Evolutionary conservation across 1,140 invertebrate genomes (phyloP).

Genomic region (Rhopalosiphum padi): DNA sequence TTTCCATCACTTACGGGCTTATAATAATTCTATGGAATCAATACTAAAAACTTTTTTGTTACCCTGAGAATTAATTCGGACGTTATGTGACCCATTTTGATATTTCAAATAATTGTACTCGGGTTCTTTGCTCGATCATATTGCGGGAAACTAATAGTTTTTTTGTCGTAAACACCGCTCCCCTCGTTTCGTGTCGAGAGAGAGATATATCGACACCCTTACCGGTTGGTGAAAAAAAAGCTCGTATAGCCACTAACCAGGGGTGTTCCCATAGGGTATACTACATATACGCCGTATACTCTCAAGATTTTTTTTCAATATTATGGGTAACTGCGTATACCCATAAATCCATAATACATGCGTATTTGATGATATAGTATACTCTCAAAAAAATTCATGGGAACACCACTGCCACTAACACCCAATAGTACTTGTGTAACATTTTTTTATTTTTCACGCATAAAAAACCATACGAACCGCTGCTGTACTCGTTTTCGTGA

Average conservation of each 20-base stretch:
- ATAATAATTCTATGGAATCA: not conserved
- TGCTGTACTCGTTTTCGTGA: not conserved
- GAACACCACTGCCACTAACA: too few relatives aligned
- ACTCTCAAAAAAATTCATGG: too few relatives aligned
- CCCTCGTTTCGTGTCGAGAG: not conserved
- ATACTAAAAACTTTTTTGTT: not conserved
- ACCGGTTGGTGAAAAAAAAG: not conserved
- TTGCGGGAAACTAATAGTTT: not conserved
- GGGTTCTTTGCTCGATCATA: not conserved
- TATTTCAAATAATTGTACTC: not conserved
- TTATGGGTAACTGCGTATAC: too few relatives aligned
- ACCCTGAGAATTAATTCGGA: not conserved
- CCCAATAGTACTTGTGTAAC: not conserved
- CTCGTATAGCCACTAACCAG: not conserved
- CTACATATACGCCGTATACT: too few relatives aligned
- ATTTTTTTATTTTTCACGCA: not conserved
- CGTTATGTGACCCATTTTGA: not conserved
- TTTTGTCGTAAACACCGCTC: not conserved
- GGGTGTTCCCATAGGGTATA: too few relatives aligned
- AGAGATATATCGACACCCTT: not conserved
- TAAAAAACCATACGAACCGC: not conserved
- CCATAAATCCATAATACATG: too few relatives aligned
- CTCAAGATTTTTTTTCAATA: too few relatives aligned
- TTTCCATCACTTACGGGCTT: not conserved
- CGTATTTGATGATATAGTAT: too few relatives aligned